phyloP scores from a whole-genome alignment of 2,113 vertebrate species.

The Colius striatus region DNA sequence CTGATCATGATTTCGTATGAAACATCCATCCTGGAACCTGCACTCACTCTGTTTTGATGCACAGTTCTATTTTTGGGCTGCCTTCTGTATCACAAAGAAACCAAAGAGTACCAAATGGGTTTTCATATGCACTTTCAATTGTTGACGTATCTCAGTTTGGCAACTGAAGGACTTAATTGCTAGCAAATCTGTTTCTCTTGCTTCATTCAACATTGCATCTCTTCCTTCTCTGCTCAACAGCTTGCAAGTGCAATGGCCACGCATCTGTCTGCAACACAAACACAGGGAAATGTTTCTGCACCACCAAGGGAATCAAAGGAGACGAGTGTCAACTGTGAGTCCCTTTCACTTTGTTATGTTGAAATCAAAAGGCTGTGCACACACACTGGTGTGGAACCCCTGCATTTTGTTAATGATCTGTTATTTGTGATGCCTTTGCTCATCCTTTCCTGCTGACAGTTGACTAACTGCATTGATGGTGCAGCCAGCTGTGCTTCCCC shows the following conservation, averaged over 20 bases:
- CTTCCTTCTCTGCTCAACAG: conserved; percentile 69
- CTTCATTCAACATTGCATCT: neutral
- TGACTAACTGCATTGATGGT: neutral
- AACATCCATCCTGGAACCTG: neutral
- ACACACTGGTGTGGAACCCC: accelerated
- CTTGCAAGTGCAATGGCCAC: conserved; percentile 96
- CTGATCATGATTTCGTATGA: neutral
- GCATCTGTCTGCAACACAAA: conserved; percentile 93
- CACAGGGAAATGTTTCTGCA: conserved; percentile 97
- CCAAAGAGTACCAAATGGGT: neutral
- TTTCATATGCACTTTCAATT: neutral
- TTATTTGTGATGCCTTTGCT: neutral
- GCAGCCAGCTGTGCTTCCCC: neutral
- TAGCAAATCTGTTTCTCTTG: neutral
- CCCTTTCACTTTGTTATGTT: neutral
- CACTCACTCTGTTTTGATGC: neutral
- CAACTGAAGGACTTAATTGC: neutral
- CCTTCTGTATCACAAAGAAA: neutral
- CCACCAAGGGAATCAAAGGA: conserved; percentile 98
- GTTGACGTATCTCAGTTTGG: neutral
- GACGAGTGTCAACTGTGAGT: conserved; percentile 98
- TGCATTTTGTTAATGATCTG: neutral
- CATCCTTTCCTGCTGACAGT: neutral
- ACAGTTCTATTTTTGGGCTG: neutral
- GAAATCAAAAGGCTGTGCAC: neutral